Base-by-base conservation (phyloP, 1,140 invertebrate genomes). In the Conopomorpha cramerella region DNA sequence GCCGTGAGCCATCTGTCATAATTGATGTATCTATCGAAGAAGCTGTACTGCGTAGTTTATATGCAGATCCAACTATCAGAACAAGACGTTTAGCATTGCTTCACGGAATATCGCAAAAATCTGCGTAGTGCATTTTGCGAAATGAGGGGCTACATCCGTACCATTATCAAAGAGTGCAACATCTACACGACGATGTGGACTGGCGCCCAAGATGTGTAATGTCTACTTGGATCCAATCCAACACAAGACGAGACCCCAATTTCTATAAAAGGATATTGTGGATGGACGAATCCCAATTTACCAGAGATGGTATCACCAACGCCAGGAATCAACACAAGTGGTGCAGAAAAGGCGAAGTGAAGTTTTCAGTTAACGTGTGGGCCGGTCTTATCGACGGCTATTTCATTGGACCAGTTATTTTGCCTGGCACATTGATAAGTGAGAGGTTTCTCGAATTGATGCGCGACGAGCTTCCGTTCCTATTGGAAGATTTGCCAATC, bases 341-440 rank as follows among this genome's bases (percentile, higher is more conserved):
- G 35, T 27, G 30, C 8, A 14, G 15, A 8, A 14, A 30, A 30
- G 7, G 8, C 16, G 15, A n/a, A 12, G 14, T 26, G 8, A 19
- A 28, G 10, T 35, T 35, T 35, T 26, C 25, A 35, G 27, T 35
- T 7, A 35, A 35, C 27, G 13, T 35, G 25, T 35, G 34, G 34
- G 15, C 34, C 2, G 34, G 34, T 2, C 25, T 35, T 15, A 2
- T 16, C 11, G 14, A 35, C 2, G 25, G 25, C 2, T 2, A 12
- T 13, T 40, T 39, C 12, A 30, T 47, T 31, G 37, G 39, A 12
- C 39, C 29, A 27, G 29, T 39, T 30, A 37, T 42, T 2, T 27
- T 42, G 37, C 34, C 39, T 19, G 28, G 34, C 15, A 39, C 35
- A 16, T 19, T 42, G n/a, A 43, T 36, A 37, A 28, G n/a, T 3